Evolutionary conservation across 2,113 vertebrate genomes (phyloP), one percentile per base, ranked within the genome.

Genomic region (Furnarius figulus): DNA sequence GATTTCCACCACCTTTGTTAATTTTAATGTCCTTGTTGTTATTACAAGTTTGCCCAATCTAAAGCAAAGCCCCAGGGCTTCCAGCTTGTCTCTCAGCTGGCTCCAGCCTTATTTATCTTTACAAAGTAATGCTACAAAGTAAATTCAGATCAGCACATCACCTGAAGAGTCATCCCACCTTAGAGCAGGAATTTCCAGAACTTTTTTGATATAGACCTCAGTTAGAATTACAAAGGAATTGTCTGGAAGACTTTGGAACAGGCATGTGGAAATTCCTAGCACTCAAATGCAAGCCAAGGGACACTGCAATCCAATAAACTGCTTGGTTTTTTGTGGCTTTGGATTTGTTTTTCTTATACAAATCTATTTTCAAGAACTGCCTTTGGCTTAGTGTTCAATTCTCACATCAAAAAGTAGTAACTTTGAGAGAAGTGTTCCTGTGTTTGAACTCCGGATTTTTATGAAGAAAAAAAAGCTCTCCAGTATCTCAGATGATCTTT

Each of bases 41-140:
- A 22, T 46, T 63, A 3, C n/a, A 85, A 81, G 18, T 85, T 95
- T 75, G 31, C 39, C 71, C 55, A 80, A 80, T 42, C 46, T 77
- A 88, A 70, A 91, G 71, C 56, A 87, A 96, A 92, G 82, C 67
- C 75, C 46, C 49, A 85, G 85, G 90, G 85, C 58, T 83, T 73
- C 46, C 40, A 82, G 49, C 37, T 89, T 9, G 2, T 20, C 39
- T 62, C 68, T 77, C 78, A 62, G 71, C 67, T 80, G 87, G 58
- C 74, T 94, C 66, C 70, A 62, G 81, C 12, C 44, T 77, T 40
- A 66, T 77, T 80, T 89, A 70, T 53, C 47, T 42, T 79, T 20
- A 59, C 49, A 82, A 72, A 85, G 37, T 27, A 79, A 66, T 5
- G 13, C 52, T 67, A 52, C 56, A 53, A 4, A 5, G 66, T 46